Percentiles rank a stretch among this genome's conserved stretches.
phyloP scores from a whole-genome alignment of 2,888 invertebrate genomes.

The Melieria crassipennis region DNA sequence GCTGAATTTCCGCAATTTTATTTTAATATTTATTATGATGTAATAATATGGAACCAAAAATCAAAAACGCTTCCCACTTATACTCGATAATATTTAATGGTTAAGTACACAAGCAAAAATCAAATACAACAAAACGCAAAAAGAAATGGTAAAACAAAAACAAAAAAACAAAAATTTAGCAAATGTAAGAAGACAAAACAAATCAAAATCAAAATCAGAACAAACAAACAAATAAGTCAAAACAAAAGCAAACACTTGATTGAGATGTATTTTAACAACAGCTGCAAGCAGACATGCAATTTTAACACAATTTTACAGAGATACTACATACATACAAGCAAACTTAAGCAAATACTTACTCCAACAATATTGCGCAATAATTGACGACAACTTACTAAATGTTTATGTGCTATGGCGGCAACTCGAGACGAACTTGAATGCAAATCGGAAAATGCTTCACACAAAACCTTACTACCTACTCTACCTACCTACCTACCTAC shows the following conservation, averaged over 20 bases:
- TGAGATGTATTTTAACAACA: slow-evolving; percentile 21
- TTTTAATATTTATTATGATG: no score
- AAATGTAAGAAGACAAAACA: neutral
- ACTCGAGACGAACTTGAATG: no score
- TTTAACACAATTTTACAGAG: slow-evolving; percentile 16
- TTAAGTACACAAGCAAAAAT: slow-evolving; percentile 9
- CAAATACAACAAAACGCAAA: neutral
- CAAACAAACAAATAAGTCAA: no score
- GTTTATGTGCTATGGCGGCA: no score
- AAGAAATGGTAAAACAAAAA: neutral
- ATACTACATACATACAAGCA: slow-evolving; percentile 3
- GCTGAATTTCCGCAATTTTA: no score
- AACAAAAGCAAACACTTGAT: no score
- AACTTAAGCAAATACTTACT: neutral
- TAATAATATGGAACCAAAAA: slow-evolving; percentile 62
- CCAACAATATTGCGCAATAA: no score
- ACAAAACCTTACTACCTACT: no score
- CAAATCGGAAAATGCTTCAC: no score
- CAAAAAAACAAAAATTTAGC: neutral
- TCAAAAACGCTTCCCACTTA: slow-evolving; percentile 64
- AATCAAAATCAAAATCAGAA: neutral
- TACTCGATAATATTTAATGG: slow-evolving; percentile 52
- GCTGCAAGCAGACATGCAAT: slow-evolving; percentile 13
- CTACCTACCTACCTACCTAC: no score
- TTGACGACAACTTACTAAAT: no score